Conservation (phyloP, 2,888 invertebrate species). For the Macrosiphum euphorbiae region DNA sequence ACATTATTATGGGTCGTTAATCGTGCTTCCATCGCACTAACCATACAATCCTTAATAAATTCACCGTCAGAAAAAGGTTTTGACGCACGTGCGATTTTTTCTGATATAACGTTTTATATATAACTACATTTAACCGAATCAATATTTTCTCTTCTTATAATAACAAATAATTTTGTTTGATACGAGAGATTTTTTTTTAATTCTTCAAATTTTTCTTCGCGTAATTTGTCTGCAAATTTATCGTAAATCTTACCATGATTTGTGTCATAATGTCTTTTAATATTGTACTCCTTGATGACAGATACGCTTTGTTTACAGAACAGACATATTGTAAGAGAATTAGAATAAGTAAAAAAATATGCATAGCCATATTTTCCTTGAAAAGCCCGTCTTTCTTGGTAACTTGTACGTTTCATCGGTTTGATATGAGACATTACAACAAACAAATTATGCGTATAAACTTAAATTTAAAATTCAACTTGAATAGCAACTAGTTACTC, state of each 20-base stretch:
- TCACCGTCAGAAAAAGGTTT: too few relatives aligned
- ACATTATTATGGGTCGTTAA: too few relatives aligned
- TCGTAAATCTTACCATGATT: background rate
- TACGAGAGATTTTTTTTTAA: background rate
- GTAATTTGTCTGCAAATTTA: background rate
- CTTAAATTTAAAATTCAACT: background rate
- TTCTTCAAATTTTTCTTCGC: background rate
- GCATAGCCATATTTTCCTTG: background rate
- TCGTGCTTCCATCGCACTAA: too few relatives aligned
- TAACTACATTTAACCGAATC: constrained; percentile 11
- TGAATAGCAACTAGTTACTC: constrained; percentile 8
- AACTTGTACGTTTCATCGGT: background rate
- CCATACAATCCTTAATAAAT: too few relatives aligned
- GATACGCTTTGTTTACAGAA: background rate
- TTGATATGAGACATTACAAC: too few relatives aligned
- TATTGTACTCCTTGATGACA: background rate
- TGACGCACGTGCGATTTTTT: too few relatives aligned
- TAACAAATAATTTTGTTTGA: constrained; percentile 1
- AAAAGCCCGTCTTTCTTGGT: background rate
- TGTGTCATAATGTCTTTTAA: background rate
- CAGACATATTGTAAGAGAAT: background rate
- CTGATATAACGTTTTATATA: too few relatives aligned
- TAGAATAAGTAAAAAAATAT: background rate
- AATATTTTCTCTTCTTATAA: background rate
- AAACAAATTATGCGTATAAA: too few relatives aligned